A percentile compares a stretch with the other conserved stretches of the same genome.
phyloP scores from a whole-genome alignment of 2,888 invertebrate genomes.

The Cataglyphis altisquamis region DNA sequence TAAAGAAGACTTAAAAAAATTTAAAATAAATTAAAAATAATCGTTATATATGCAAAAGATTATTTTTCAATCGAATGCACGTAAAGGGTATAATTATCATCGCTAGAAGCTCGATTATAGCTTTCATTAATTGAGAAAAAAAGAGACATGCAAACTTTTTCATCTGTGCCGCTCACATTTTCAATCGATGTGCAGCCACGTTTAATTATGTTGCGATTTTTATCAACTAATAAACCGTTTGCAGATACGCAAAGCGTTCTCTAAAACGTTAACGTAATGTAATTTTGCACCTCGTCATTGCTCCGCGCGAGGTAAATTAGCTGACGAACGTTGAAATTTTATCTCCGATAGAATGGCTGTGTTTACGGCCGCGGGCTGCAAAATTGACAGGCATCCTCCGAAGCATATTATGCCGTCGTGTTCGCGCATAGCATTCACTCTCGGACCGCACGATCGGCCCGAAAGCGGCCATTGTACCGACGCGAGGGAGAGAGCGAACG shows the following conservation, averaged over 20 bases:
- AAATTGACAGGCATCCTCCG: constrained; percentile 74
- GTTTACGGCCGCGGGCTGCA: constrained; percentile 71
- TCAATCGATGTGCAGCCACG: background rate
- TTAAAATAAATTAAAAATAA: no score
- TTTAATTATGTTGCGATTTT: constrained; percentile 28
- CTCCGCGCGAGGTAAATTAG: constrained; percentile 58
- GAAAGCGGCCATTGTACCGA: constrained; percentile 63
- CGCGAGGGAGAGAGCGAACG: constrained; percentile 37
- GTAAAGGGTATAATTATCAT: background rate
- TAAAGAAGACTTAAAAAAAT: background rate
- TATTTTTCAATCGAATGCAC: background rate
- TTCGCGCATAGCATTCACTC: constrained; percentile 47
- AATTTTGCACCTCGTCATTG: constrained; percentile 28
- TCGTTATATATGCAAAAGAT: background rate
- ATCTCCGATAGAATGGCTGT: constrained; percentile 68
- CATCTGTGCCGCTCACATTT: background rate
- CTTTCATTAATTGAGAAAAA: background rate
- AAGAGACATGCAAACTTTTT: background rate
- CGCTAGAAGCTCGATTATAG: background rate
- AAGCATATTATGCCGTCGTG: constrained; percentile 71
- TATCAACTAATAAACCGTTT: constrained; percentile 33
- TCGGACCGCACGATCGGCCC: constrained; percentile 67
- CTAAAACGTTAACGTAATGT: constrained; percentile 44
- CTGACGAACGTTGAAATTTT: constrained; percentile 70
- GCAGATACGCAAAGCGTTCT: constrained; percentile 9